phyloP scores from a whole-genome alignment of 2,797 vertebrate genomes.

The Austrolebias charrua region DNA sequence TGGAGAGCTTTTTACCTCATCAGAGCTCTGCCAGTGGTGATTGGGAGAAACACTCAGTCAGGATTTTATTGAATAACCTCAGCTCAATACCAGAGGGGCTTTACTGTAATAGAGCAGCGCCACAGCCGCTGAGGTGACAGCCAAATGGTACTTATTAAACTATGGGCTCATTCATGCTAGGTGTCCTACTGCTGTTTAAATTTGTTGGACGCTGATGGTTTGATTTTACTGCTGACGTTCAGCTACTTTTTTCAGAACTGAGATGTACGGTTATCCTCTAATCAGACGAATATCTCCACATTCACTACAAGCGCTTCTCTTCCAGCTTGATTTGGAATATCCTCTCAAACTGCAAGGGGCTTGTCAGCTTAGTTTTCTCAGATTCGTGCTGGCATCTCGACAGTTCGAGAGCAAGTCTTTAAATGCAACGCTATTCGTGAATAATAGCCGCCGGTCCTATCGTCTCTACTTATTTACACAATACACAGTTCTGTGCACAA shows the following conservation, averaged over 20 bases:
- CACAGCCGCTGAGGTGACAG: slow-evolving; percentile 65
- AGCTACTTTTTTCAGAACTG: slow-evolving; percentile 41
- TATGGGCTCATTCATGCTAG: slow-evolving; percentile 66
- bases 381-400: slow-evolving; percentile 16
- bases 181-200: slow-evolving; percentile 63
- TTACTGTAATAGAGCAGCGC: slow-evolving; percentile 72
- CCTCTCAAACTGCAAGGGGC: slow-evolving; percentile 8
- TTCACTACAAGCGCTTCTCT: slow-evolving; percentile 16
- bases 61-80: slow-evolving; percentile 77
- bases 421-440: slow-evolving; percentile 21
- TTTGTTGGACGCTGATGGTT: slow-evolving; percentile 60
- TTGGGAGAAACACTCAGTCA: slow-evolving; percentile 78
- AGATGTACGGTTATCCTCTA: slow-evolving; percentile 42
- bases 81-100: slow-evolving; percentile 68
- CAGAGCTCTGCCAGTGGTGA: slow-evolving; percentile 75
- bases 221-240: slow-evolving; percentile 49
- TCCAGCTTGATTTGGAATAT: slow-evolving; percentile 20
- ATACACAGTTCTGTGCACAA: slow-evolving; percentile 57
- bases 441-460: slow-evolving; percentile 43
- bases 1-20: slow-evolving; percentile 75
- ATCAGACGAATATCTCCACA: slow-evolving; percentile 43
- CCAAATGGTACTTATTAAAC: slow-evolving; percentile 77
- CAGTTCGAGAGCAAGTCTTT: slow-evolving; percentile 2
- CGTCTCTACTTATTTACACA: slow-evolving; percentile 61
- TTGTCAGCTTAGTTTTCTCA: slow-evolving; percentile 10